phyloP scores from a whole-genome alignment of 2,113 vertebrate genomes.

The Felis catus region DNA sequence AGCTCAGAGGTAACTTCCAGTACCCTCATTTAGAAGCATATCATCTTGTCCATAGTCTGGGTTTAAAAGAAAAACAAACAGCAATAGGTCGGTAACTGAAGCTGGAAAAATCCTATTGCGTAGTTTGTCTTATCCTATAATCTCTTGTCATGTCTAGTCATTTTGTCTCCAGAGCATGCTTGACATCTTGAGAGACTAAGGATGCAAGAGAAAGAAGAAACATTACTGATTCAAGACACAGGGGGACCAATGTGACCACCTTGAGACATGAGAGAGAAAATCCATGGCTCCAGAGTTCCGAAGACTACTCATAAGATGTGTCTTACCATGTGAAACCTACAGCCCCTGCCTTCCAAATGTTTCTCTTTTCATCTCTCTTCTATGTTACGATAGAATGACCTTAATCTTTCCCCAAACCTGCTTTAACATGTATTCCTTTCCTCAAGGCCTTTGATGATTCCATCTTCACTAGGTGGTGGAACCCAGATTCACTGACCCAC shows the following conservation, averaged over 20 bases:
- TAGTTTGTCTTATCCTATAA: neutral
- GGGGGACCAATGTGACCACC: neutral
- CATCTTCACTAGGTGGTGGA: neutral
- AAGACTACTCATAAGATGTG: neutral
- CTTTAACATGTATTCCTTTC: neutral
- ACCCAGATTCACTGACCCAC: neutral
- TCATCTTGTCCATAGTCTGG: neutral
- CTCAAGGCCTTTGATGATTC: neutral
- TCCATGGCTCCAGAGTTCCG: neutral
- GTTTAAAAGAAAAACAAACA: neutral
- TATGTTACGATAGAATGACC: neutral
- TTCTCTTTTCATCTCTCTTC: neutral
- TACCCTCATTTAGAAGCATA: neutral
- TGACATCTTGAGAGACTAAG: neutral
- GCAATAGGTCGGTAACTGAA: neutral
- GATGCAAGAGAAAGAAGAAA: neutral
- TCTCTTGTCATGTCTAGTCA: neutral
- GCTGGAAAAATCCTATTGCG: neutral
- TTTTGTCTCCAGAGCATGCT: neutral
- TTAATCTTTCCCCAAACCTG: neutral
- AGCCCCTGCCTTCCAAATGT: neutral
- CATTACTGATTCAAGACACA: neutral
- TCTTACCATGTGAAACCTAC: neutral
- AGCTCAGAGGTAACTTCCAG: neutral
- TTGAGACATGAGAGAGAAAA: neutral